Base-by-base conservation (phyloP, 2,888 invertebrate species). In the Tenthredo scrophulariae region DNA sequence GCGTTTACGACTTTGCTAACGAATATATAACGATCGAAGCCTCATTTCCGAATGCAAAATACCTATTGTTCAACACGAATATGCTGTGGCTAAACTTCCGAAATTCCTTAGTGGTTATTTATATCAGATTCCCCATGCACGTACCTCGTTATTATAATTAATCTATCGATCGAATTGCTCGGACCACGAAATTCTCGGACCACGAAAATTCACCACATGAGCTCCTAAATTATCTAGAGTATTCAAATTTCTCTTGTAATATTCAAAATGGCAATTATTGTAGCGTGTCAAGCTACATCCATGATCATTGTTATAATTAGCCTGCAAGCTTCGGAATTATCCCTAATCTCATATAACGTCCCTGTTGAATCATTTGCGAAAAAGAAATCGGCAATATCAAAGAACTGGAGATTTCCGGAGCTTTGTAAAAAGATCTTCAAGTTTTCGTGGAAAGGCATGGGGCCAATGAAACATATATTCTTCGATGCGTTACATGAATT, bases 161-260 rank as follows among this genome's bases (percentile, higher is more conserved):
- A 80, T 22, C 80, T 33, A 58, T 80, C 62, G 40, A 80, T 62
- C 80, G 58, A 37, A 40, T 62, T 13, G 37, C 6, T 40, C 58
- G 58, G 33, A 54, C 77, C 77, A 15, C 50, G 22, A 80, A 80
- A 80, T 80, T 80, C 37, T 80, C 40, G 40, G 40, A n/a, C n/a
- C n/a, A n/a, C n/a, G n/a, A n/a, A 80, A 80, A 62, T 40, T 58
- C 62, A 26, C 58, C 80, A 58, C 80, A 80, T 29, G 62, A n/a
- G 62, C 37, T 58, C 62, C 15, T 50, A 10, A 4, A 62, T 58
- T 54, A 26, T 50, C 26, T 54, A 13, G 77, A 50, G 43, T 74
- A 77, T 40, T 18, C 62, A 74, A 74, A 43, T 74, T 74, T 77
- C 37, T 46, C 46, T 43, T 13, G 75, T 22, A 46, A 46, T 75